Evolutionary conservation across 2,113 vertebrate species (phyloP).

Genomic region (Cathartes aura): DNA sequence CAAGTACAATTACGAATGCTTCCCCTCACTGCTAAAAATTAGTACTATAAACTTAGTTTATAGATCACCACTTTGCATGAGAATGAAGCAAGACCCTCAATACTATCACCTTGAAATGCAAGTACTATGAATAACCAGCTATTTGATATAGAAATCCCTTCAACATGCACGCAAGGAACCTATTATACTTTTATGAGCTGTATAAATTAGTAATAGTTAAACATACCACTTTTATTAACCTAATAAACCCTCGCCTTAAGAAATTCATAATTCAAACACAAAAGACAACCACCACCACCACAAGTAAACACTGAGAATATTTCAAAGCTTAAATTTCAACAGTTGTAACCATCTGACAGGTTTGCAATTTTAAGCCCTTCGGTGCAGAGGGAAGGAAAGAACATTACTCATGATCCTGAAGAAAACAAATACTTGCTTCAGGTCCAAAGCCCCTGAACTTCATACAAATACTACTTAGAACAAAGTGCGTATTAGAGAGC

Average conservation of each 20-base stretch:
- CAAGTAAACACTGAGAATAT: not conserved
- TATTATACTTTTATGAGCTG: conserved; percentile 37
- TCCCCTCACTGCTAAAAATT: not conserved
- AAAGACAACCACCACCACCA: conserved; percentile 37
- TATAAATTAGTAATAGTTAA: conserved; percentile 33
- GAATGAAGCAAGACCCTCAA: not conserved
- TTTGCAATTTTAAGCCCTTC: conserved; percentile 9
- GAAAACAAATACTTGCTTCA: conserved; percentile 60
- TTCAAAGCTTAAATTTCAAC: conserved; percentile 5
- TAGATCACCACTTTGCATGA: not conserved
- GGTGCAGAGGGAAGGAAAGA: not conserved
- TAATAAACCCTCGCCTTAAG: conserved; percentile 1
- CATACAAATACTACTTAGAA: not conserved
- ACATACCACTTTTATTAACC: conserved; percentile 9
- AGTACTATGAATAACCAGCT: not conserved
- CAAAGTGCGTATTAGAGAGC: not conserved
- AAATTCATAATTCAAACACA: not conserved
- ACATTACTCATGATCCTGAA: conserved; percentile 9
- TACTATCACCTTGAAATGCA: not conserved
- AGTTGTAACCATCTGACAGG: not conserved
- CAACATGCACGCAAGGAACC: not conserved
- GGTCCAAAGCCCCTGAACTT: conserved; percentile 35
- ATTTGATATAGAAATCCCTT: not conserved
- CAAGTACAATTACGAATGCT: not conserved
- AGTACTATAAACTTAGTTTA: not conserved